Conservation (phyloP, 2,888 invertebrate genomes). For the Mesopsocus fuscifrons region DNA sequence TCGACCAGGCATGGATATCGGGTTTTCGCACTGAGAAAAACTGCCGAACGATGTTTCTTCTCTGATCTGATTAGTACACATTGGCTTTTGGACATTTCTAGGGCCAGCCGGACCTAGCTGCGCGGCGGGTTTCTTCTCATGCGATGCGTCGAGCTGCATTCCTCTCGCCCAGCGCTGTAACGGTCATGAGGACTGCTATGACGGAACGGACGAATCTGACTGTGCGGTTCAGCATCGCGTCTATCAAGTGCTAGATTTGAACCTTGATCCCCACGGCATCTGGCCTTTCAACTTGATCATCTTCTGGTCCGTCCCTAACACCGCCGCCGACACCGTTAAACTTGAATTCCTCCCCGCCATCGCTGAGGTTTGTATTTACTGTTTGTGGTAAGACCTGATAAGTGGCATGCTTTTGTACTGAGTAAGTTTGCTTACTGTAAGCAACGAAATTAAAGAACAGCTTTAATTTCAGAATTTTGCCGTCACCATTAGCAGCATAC, state of each 20-base stretch:
- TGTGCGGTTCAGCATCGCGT: constrained; percentile 32
- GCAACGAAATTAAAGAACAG: no score
- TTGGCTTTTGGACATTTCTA: no score
- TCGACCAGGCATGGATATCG: no score
- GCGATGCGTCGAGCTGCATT: constrained; percentile 39
- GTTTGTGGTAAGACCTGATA: not conserved
- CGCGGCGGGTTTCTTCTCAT: constrained; percentile 32
- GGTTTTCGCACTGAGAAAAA: no score
- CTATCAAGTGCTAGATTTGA: constrained; percentile 30
- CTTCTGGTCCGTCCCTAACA: constrained; percentile 43
- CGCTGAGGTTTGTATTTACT: not conserved
- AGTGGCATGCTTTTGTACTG: not conserved
- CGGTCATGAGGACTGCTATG: constrained; percentile 46
- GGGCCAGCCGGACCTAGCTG: constrained; percentile 29
- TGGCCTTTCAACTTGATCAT: constrained; percentile 42
- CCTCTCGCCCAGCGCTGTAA: constrained; percentile 43
- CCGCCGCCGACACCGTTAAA: constrained; percentile 25
- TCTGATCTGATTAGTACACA: no score
- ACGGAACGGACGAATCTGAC: constrained; percentile 52
- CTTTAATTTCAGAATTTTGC: no score
- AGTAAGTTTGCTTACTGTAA: constrained; percentile 23
- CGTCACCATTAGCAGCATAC: no score
- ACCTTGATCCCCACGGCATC: constrained; percentile 40
- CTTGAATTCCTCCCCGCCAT: constrained; percentile 41
- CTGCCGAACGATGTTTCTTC: no score